These are phyloP conservation scores for Sylvietta virens DNA, from an alignment of 2,113 vertebrate genomes.

Conservation along the genomic window DNA sequence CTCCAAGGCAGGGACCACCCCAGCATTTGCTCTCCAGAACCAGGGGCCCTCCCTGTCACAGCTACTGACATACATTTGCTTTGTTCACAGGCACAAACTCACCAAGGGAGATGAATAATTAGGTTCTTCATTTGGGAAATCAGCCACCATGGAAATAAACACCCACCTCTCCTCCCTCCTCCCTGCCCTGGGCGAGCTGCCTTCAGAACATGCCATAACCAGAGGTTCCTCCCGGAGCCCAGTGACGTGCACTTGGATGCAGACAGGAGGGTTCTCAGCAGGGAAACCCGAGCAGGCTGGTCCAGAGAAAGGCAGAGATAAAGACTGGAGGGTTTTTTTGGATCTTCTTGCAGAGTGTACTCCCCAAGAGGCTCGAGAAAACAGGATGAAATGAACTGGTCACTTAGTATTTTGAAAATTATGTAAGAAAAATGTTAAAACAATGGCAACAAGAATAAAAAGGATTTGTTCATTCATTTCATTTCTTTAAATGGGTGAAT, in stretches of 20 bases:
- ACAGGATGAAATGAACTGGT: not conserved
- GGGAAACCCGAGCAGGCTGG: not conserved
- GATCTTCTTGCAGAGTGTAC: rapidly evolving
- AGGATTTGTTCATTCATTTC: not conserved
- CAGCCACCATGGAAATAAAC: not conserved
- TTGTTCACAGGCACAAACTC: not conserved
- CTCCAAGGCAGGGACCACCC: not conserved
- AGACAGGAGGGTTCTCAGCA: not conserved
- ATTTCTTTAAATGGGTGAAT: not conserved
- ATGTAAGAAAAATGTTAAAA: not conserved
- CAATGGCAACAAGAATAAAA: not conserved
- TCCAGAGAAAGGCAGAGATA: not conserved
- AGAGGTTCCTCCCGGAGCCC: not conserved
- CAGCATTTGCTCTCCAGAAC: not conserved
- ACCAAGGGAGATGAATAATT: not conserved
- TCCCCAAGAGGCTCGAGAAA: not conserved
- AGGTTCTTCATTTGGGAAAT: not conserved
- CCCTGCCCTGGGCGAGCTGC: not conserved
- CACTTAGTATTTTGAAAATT: not conserved
- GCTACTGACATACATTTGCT: not conserved
- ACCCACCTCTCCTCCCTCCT: not conserved
- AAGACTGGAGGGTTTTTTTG: not conserved
- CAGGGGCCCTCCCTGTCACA: rapidly evolving
- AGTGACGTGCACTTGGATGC: not conserved
- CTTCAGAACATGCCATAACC: not conserved